A percentile compares a stretch with the other conserved stretches of the same genome.
phyloP scores from a whole-genome alignment of 2,888 invertebrate species.

The Tridacna crocea region DNA sequence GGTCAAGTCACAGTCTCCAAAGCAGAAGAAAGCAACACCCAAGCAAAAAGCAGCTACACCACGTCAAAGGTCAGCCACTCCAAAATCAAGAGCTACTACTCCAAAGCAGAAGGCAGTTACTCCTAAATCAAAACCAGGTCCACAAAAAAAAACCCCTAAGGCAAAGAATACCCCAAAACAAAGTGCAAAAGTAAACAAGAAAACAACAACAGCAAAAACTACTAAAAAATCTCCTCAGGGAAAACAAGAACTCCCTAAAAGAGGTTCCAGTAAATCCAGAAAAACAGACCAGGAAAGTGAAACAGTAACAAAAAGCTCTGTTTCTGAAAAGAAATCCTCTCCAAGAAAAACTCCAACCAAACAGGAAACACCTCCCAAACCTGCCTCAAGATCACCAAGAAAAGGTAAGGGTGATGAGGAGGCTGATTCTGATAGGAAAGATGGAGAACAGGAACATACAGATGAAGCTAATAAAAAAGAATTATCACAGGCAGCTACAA shows the following conservation, averaged over 20 bases:
- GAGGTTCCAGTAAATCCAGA: neutral
- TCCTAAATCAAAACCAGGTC: conserved; percentile 23
- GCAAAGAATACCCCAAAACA: conserved; percentile 27
- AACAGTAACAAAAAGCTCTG: conserved; percentile 13
- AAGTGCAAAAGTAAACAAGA: conserved; percentile 31
- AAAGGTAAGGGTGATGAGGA: conserved; percentile 35
- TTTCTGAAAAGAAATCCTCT: conserved; percentile 21
- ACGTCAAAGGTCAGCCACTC: conserved; percentile 38
- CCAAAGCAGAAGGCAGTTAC: conserved; percentile 42
- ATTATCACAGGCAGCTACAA: conserved; percentile 9
- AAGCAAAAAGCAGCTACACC: conserved; percentile 50
- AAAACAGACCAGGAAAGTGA: neutral
- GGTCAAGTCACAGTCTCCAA: conserved; percentile 36
- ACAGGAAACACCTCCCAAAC: conserved; percentile 28
- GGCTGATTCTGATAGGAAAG: conserved; percentile 23
- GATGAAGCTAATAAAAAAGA: conserved; percentile 17
- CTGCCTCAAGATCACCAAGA: conserved; percentile 37
- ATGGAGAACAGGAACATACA: conserved; percentile 18
- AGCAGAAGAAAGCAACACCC: conserved; percentile 38
- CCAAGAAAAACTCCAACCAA: conserved; percentile 36
- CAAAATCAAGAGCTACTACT: conserved; percentile 40
- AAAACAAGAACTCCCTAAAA: conserved; percentile 17
- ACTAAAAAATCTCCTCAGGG: conserved; percentile 34
- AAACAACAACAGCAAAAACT: neutral
- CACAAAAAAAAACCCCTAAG: conserved; percentile 34